phyloP scores from a whole-genome alignment of 2,797 vertebrate genomes.

The Neosalanx taihuensis region DNA sequence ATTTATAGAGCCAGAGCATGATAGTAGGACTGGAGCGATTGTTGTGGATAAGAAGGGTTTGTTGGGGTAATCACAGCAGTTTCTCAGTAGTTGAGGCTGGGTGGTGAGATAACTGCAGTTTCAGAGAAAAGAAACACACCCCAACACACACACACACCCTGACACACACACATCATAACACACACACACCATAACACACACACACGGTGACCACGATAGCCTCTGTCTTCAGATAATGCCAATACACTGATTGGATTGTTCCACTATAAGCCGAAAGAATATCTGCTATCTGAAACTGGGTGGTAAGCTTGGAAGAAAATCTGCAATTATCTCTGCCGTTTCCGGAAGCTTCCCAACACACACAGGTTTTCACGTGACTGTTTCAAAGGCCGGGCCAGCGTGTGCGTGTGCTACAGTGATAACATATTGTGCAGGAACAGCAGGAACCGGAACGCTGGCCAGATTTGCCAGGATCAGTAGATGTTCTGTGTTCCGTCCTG shows the following conservation, averaged over 20 bases:
- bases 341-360: not conserved
- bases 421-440: not conserved
- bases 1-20: not conserved
- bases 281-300: not conserved
- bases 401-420: conserved; percentile 6
- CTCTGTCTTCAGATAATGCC: not conserved
- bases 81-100: not conserved
- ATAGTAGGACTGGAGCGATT: too few relatives aligned
- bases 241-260: conserved; percentile 29
- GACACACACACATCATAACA: conserved; percentile 14
- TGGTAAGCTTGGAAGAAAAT: not conserved
- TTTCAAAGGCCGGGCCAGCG: not conserved
- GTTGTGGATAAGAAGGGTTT: not conserved
- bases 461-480: too few relatives aligned
- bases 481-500: too few relatives aligned
- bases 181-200: conserved; percentile 19
- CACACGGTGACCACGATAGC: conserved; percentile 10
- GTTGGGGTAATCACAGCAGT: not conserved
- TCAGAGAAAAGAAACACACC: conserved; percentile 14
- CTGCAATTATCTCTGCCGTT: not conserved
- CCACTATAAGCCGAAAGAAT: conserved; percentile 15
- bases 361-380: not conserved
- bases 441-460: too few relatives aligned
- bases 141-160: conserved; percentile 15
- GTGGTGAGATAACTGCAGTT: not conserved